Evolutionary conservation across 2,113 vertebrate species (phyloP).

Genomic region (Perca fluviatilis): DNA sequence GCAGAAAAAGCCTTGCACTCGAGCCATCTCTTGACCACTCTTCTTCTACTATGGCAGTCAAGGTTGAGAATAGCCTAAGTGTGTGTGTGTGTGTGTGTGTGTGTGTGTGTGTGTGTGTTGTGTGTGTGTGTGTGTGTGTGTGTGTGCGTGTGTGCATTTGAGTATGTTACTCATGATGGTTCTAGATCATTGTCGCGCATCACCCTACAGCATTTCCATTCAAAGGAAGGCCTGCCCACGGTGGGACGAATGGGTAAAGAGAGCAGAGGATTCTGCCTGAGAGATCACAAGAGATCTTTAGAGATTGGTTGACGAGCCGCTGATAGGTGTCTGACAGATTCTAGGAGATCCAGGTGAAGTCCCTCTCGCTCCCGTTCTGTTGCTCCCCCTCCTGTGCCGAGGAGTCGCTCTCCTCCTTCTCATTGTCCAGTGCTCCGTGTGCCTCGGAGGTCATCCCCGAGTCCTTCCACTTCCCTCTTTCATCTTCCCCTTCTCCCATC

Average conservation of each 20-base stretch:
- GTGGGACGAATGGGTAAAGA: constrained; percentile 68
- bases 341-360: constrained; percentile 98
- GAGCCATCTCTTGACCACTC: constrained; percentile 60
- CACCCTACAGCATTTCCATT: constrained; percentile 69
- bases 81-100: constrained; percentile 27
- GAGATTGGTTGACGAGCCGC: constrained; percentile 52
- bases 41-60: constrained; percentile 68
- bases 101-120: constrained; percentile 47
- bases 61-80: constrained; percentile 52
- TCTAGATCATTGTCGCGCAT: constrained; percentile 74
- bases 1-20: constrained; percentile 73
- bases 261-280: constrained; percentile 67
- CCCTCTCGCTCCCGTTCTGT: constrained; percentile 90
- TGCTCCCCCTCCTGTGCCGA: constrained; percentile 90
- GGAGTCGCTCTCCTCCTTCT: constrained; percentile 91
- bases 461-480: constrained; percentile 88
- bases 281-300: constrained; percentile 71
- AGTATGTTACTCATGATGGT: constrained; percentile 30
- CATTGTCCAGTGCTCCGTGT: constrained; percentile 88
- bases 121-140: constrained; percentile 40
- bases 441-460: constrained; percentile 88
- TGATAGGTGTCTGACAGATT: constrained; percentile 23
- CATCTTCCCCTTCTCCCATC: constrained; percentile 89
- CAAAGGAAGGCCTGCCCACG: constrained; percentile 68
- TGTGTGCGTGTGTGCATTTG: constrained; percentile 15